Base-by-base conservation (phyloP, 92 coral and sea anemone genomes). In the Epizoanthus rinbou region DNA sequence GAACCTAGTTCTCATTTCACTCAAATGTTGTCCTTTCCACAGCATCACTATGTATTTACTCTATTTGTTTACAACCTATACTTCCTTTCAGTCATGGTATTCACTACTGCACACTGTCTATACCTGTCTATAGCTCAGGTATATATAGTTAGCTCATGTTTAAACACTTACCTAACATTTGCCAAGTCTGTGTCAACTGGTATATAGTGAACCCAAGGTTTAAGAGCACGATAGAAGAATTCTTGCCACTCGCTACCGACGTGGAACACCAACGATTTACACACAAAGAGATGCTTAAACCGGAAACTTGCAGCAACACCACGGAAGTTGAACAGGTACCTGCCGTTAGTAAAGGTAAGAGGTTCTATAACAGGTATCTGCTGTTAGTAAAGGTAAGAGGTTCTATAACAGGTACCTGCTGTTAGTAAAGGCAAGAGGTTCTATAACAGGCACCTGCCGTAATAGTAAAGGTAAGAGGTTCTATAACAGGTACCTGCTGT, bases 251-350 rank as follows among this genome's bases (percentile, higher is more conserved):
- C 97, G 21, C 92, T 92, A 3, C 99, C 99, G 10, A 97, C 99
- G 57, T 97, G 99, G 76, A 97, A 97, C 31, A 97, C 99, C 79
- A 94, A 78, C 6, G 99, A 94, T 79, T 95, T 95, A 81, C 99
- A 97, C 56, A 97, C 74, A 67, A 97, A 97, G 2, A 97, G 92
- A 82, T 97, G 99, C 86, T 97, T 97, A 86, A 81, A 92, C n/a
- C 99, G 95, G 73, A 97, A 97, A 89, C 99, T 97, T 17, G 99
- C 99, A 24, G 99, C 99, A 47, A 97, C 99, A 4, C 99, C 99
- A 39, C 99, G 97, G 82, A 97, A 97, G 79, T 97, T 97, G 84
- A 97, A 97, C 75, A 97, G 87, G 50, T 94, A 97, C 85, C 99
- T 97, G 69, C 17, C 65, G 84, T 16, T 47, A 28, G 31, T 28